Percentiles rank a stretch among this genome's conserved stretches.
Conservation (phyloP, 1,140 invertebrate species). For the Bombus consobrinus region DNA sequence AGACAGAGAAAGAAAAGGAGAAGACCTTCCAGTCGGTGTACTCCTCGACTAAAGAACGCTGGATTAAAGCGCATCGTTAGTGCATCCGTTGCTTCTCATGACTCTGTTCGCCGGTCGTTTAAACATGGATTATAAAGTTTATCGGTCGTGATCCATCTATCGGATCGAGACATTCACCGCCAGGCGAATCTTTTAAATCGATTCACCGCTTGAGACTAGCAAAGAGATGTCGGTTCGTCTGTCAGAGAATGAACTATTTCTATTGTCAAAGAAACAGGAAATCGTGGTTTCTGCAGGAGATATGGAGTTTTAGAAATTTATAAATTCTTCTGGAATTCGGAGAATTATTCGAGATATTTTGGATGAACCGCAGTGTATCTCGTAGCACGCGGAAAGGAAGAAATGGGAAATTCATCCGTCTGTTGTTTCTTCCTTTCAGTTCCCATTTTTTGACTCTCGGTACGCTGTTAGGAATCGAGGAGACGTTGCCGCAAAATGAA, state of each 20-base stretch:
- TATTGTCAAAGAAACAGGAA: no score
- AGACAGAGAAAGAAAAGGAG: background rate
- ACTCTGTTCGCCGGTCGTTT: background rate
- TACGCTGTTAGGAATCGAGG: background rate
- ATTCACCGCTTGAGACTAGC: background rate
- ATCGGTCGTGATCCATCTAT: background rate
- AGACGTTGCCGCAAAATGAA: background rate
- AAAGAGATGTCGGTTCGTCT: no score
- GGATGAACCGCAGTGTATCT: no score
- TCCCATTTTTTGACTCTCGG: no score
- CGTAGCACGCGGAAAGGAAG: no score
- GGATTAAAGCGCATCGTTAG: constrained; percentile 61
- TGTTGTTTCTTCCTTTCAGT: no score
- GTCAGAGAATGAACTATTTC: no score
- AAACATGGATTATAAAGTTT: constrained; percentile 25
- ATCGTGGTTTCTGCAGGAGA: no score
- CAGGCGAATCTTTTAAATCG: background rate
- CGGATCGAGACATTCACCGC: background rate
- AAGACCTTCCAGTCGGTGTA: background rate
- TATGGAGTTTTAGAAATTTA: no score
- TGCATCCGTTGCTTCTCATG: constrained; percentile 23
- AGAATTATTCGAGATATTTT: no score
- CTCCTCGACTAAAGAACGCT: constrained; percentile 26
- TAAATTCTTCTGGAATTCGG: no score
- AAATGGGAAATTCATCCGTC: no score